A percentile compares a stretch with the other conserved stretches of the same genome.
These are phyloP conservation scores for Urophycis tenuis DNA, from an alignment of 2,797 vertebrate species.

Conservation along the genomic window DNA sequence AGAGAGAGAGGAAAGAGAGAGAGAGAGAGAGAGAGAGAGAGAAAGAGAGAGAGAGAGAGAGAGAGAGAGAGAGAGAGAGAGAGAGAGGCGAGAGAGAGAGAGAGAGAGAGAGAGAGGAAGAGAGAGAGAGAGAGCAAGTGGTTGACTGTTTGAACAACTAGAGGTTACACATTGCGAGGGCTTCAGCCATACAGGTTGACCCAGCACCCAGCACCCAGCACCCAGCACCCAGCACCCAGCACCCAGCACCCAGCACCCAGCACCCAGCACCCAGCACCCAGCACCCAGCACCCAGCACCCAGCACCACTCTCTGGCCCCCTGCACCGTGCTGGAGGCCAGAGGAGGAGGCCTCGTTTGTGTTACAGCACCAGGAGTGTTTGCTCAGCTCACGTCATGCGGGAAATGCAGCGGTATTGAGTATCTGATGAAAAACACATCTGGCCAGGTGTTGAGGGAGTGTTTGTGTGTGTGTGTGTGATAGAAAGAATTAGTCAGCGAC, in stretches of 20 bases:
- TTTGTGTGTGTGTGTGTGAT: not conserved
- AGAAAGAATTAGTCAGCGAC: no score
- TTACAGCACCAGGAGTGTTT: not conserved
- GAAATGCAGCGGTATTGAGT: constrained; percentile 1
- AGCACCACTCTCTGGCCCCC: not conserved
- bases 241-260: no score
- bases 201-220: no score
- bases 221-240: no score
- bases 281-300: no score
- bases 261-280: no score
- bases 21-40: no score
- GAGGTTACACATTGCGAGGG: constrained; percentile 6
- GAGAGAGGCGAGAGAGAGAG: not conserved
- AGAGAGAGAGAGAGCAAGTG: not conserved
- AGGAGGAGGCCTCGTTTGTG: not conserved
- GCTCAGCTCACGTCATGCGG: not conserved
- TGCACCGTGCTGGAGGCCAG: not conserved
- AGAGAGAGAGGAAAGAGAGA: not conserved
- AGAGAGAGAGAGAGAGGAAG: not conserved
- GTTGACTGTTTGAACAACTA: not conserved
- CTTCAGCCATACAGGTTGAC: not conserved
- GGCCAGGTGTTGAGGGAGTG: not conserved
- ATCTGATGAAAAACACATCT: not conserved
- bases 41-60: not conserved
- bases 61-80: not conserved